Base-by-base conservation (phyloP, 2,888 invertebrate genomes). In the Polydrusus pterygomalis region DNA sequence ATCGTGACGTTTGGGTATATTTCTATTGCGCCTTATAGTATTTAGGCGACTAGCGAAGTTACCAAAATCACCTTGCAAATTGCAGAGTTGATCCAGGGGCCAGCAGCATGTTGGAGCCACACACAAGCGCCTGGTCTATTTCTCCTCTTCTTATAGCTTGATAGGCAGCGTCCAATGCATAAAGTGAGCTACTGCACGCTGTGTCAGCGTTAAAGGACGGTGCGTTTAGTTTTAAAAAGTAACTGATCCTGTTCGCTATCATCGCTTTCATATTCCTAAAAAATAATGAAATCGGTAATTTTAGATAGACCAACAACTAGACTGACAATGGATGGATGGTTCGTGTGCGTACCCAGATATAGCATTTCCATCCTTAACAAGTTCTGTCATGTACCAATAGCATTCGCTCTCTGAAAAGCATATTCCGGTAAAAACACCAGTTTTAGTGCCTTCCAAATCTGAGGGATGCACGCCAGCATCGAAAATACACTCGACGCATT, bases 181-280 rank as follows among this genome's bases (percentile, higher is more conserved):
- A 92, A 80, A 97, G 90, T 9, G 97, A 95, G 70, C 97, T 97
- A n/a, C 97, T 97, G 86, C 98, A 98, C 0, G 98, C 98, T 0
- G 97, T 96, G 87, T 98, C 98, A 10, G 96, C 90, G 0, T 94
- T 91, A 88, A 93, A 95, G 6, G 97, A 96, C 0, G 97, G 97
- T 0, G 98, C 97, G 81, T 93, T 94, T 15, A 96, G 90, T 30
- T 97, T 97, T 77, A 98, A 90, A 88, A 93, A 93, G 87, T 95
- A 97, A 0, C 97, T 97, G 78, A 98, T 91, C 68, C 97, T 91
- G 87, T 97, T 96, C 13, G 97, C 94, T 84, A 97, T 91, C 96
- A 97, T 97, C 5, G 96, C 95, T 76, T 96, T 91, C 81, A 94
- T 94, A 60, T 62, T 71, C 40, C 80, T 82, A 67, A 30, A 78